Base-by-base conservation (phyloP, 1,140 invertebrate genomes). In the Homarus americanus region DNA sequence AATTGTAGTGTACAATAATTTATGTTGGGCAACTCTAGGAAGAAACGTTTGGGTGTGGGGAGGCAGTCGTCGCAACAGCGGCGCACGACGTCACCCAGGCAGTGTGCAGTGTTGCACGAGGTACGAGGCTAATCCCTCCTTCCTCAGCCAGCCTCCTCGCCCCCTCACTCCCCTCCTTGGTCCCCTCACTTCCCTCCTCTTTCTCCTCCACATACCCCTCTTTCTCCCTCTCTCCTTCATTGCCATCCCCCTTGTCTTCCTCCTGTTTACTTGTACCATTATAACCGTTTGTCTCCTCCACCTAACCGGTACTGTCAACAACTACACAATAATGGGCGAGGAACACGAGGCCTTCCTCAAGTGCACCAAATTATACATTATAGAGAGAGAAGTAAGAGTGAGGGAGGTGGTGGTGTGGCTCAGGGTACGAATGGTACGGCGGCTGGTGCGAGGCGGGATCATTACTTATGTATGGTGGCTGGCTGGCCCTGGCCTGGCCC, bases 401-500 rank as follows among this genome's bases (percentile, higher is more conserved):
- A 49, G 44, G 44, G 15, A 49, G 44, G 80, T 82, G 80, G 32
- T 53, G 32, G 82, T 58, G 69, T 85, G 36, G 24, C 24, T 86
- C 41, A 86, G 83, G 83, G 83, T 86, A 86, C 83, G 83, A 86
- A 86, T 86, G 83, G 83, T 76, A 75, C 73, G 69, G 83, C 49
- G 40, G 34, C 15, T 7, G 63, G 66, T 36, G 58, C 38, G 72
- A n/a, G 82, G 12, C 3, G 63, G 69, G 73, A 34, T 86, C 83
- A 86, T 86, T 86, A 86, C 72, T 86, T 86, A 86, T 86, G 83
- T 86, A 86, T 86, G 83, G 83, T 86, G 83, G 69, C 72, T n/a
- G 79, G 79, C 76, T 79, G 76, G 38, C n/a, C n/a, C 36, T 44
- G 76, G 76, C 38, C n/a, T 34, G 76, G 78, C n/a, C 78, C 7